Conservation (phyloP, 2,113 vertebrate genomes). For the Hippocampus barbouri region DNA sequence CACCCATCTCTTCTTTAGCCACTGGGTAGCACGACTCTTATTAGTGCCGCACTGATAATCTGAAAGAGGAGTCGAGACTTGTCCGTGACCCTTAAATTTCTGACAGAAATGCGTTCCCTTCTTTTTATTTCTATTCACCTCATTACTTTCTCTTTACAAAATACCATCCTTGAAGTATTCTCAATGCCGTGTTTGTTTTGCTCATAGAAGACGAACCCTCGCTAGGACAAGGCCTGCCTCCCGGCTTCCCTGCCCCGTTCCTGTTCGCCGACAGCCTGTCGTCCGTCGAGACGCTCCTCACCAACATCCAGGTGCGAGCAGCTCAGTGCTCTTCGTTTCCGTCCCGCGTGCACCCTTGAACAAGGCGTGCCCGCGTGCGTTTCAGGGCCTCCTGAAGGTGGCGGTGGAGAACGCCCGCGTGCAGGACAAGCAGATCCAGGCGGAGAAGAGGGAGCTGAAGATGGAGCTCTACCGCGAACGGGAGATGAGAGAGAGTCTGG, state of each 20-base stretch:
- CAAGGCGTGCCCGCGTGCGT: neutral
- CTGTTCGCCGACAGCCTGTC: conserved; percentile 90
- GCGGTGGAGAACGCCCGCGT: conserved; percentile 92
- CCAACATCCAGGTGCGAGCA: conserved; percentile 88
- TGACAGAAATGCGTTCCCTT: too few relatives aligned
- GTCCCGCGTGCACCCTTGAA: neutral
- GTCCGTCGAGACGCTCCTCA: conserved; percentile 92
- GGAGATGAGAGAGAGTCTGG: conserved; percentile 92
- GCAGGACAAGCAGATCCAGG: conserved; percentile 95
- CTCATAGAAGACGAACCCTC: conserved; percentile 70
- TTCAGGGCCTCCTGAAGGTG: conserved; percentile 92
- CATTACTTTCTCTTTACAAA: too few relatives aligned
- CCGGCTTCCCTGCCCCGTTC: conserved; percentile 86
- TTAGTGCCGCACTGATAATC: too few relatives aligned
- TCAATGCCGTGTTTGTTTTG: neutral
- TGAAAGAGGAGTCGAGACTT: too few relatives aligned
- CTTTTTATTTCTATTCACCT: too few relatives aligned
- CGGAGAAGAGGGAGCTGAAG: conserved; percentile 94
- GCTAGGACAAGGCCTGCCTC: conserved; percentile 76
- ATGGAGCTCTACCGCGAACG: conserved; percentile 96
- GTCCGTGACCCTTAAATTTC: too few relatives aligned
- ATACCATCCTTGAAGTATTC: too few relatives aligned
- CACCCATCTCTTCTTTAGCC: too few relatives aligned
- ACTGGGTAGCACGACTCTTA: too few relatives aligned
- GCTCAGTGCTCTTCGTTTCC: neutral